Conservation (phyloP, 92 coral and sea anemone species). For the Porites divaricata region DNA sequence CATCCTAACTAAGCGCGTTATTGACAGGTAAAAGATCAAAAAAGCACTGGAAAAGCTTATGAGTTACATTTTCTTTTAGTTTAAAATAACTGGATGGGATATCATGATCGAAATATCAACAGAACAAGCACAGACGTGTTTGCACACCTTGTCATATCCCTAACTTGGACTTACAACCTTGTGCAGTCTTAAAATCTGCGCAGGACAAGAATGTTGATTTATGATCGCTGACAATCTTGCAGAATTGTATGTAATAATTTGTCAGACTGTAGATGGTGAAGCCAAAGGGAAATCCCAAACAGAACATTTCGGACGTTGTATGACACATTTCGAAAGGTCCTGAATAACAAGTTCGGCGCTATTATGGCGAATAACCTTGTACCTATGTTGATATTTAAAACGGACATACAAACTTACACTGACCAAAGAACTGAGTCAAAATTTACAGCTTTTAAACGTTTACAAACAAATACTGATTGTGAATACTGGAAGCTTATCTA, state of each 20-base stretch:
- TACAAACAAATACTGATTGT: constrained; percentile 17
- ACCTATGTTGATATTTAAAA: constrained; percentile 23
- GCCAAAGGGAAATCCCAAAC: constrained; percentile 3
- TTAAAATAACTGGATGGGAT: neutral
- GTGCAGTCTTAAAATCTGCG: neutral
- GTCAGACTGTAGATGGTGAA: neutral
- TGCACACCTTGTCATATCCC: neutral
- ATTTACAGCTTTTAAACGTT: neutral
- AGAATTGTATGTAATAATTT: neutral
- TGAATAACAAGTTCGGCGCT: neutral
- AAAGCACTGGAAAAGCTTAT: neutral
- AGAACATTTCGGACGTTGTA: neutral
- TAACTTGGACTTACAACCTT: neutral
- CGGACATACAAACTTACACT: neutral
- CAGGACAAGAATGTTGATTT: neutral
- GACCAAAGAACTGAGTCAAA: neutral
- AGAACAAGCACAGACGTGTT: constrained; percentile 9
- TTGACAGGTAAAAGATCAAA: neutral
- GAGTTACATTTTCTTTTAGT: neutral
- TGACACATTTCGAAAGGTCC: constrained; percentile 33
- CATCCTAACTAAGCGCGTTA: neutral
- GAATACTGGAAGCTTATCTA: neutral
- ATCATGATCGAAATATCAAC: neutral
- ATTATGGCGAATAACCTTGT: neutral
- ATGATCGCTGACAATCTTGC: neutral